Conservation (phyloP, 1,140 invertebrate genomes). For the Arion vulgaris region DNA sequence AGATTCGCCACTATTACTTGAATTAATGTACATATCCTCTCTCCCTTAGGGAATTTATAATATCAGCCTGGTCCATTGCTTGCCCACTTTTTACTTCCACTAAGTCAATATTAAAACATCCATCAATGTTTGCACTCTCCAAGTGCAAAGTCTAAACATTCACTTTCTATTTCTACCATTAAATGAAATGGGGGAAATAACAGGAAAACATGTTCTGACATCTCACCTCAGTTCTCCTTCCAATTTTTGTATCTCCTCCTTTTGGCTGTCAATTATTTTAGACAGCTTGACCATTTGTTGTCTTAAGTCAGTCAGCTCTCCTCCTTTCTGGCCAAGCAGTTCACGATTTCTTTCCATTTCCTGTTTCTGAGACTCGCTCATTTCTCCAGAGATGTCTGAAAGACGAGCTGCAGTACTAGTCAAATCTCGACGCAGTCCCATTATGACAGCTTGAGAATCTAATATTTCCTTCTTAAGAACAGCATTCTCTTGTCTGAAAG, state of each 20-base stretch:
- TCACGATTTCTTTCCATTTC: slow-evolving; percentile 69
- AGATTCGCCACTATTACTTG: no score
- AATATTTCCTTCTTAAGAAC: slow-evolving; percentile 65
- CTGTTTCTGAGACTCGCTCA: slow-evolving; percentile 71
- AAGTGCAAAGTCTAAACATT: no score
- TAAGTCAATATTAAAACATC: no score
- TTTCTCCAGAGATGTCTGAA: slow-evolving; percentile 71
- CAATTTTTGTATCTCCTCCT: slow-evolving; percentile 62
- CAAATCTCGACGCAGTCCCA: slow-evolving; percentile 67
- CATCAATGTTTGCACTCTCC: no score
- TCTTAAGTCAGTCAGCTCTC: slow-evolving; percentile 64
- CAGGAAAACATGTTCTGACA: not conserved
- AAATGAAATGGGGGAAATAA: no score
- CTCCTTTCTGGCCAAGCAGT: slow-evolving; percentile 57
- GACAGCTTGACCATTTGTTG: slow-evolving; percentile 71
- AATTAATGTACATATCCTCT: no score
- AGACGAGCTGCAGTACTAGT: slow-evolving; percentile 69
- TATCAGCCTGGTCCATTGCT: no score
- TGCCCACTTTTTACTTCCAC: no score
- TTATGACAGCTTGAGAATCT: slow-evolving; percentile 68
- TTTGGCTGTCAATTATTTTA: slow-evolving; percentile 71
- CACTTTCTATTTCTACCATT: no score
- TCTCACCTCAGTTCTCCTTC: slow-evolving; percentile 59
- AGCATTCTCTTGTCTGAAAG: slow-evolving; percentile 62
- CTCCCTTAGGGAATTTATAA: no score